A percentile compares a stretch with the other conserved stretches of the same genome.
phyloP scores from a whole-genome alignment of 2,797 vertebrate species.

The Rhadinocentrus ornatus region DNA sequence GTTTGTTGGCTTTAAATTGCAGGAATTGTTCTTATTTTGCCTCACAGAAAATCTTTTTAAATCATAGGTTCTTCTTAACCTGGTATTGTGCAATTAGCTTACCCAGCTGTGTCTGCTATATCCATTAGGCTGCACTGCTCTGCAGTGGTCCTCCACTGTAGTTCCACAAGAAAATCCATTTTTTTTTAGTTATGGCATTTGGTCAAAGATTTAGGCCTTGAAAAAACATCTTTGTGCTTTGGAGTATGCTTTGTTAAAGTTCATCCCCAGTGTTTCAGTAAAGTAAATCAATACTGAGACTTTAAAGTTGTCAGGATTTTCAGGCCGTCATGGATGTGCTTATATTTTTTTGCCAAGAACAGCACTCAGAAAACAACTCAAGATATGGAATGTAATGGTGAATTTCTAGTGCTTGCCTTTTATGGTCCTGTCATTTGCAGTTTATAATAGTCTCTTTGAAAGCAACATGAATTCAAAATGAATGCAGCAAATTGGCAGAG shows the following conservation, averaged over 20 bases:
- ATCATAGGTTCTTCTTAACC: conserved; percentile 60
- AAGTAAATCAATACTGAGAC: conserved; percentile 65
- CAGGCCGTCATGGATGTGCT: conserved; percentile 49
- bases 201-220: conserved; percentile 67
- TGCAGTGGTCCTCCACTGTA: conserved; percentile 64
- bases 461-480: conserved; percentile 25
- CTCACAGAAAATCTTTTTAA: conserved; percentile 40
- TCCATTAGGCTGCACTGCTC: conserved; percentile 72
- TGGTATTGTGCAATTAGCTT: conserved; percentile 71
- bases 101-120: conserved; percentile 69
- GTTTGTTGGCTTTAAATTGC: conserved; percentile 36
- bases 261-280: conserved; percentile 62
- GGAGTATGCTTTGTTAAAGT: conserved; percentile 55
- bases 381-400: conserved; percentile 28
- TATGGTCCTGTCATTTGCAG: conserved; percentile 29
- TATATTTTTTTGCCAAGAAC: conserved; percentile 51
- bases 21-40: conserved; percentile 35
- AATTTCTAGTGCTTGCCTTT: conserved; percentile 43
- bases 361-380: conserved; percentile 38
- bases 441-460: conserved; percentile 38
- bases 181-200: conserved; percentile 76
- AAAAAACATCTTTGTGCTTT: conserved; percentile 67
- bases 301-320: conserved; percentile 65
- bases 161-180: conserved; percentile 68
- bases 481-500: conserved; percentile 26